Evolutionary conservation across 2,113 vertebrate species (phyloP), one percentile per base, ranked within the genome.

Genomic region (Clarias magur): DNA sequence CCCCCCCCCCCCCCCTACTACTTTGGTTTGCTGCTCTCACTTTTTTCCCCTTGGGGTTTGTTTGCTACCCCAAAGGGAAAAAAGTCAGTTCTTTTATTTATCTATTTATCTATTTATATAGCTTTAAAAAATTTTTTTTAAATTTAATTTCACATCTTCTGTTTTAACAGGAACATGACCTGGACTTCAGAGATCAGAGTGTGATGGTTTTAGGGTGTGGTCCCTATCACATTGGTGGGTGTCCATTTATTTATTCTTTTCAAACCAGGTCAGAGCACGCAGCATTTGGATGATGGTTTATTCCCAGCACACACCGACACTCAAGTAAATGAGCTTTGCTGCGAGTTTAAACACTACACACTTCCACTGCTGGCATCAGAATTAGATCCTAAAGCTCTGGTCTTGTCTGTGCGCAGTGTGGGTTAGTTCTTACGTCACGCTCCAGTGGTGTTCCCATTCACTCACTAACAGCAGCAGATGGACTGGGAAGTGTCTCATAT

Each of bases 131-230:
- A 42, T 42, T 42, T 42, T 42, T 42, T 42, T 42, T 42, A 42
- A 6, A 42, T 42, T 48, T 48, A 48, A 48, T 48, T 8, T 48
- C 13, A 11, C 38, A 6, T 56, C 12, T 80, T 80, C 54, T 83
- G 12, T 57, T 88, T 27, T 73, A 85, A 88, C 84, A 99, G 98
- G 98, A 99, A 82, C 97, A 99, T 0, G 98, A 99, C 89, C 90
- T 99, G 93, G 95, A 95, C 70, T 99, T 99, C 93, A 93, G 95
- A 91, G 98, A 98, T 86, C 93, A 94, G 75, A 97, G 97, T 89
- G 94, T 97, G 88, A 99, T 99, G 97, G 97, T 99, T 90, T 91
- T 99, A 88, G 97, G 98, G 84, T 99, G 98, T 93, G 98, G 98
- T 85, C 97, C 98, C 0, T 99, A 99, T 92, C 97, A 98, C 91